These are phyloP conservation scores for Lycopodina hypogea DNA, from an alignment of 37 sponge, comb jelly and placozoan species.

Conservation along the genomic window DNA sequence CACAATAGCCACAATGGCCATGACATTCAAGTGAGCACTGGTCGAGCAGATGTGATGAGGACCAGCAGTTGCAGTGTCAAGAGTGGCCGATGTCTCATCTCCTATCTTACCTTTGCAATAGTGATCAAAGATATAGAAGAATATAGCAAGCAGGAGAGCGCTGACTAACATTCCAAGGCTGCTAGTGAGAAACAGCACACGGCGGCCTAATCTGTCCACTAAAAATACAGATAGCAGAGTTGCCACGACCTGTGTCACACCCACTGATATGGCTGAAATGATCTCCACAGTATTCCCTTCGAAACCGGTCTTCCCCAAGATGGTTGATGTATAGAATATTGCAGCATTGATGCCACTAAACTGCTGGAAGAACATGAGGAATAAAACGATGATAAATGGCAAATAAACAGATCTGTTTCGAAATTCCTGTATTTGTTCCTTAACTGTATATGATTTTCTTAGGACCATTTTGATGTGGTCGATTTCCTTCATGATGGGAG, in stretches of 20 bases:
- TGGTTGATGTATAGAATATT: slow-evolving; percentile 49
- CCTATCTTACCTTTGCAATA: background rate
- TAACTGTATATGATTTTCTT: background rate
- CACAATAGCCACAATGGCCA: slow-evolving; percentile 45
- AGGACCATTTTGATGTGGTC: slow-evolving; percentile 19
- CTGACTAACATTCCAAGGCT: slow-evolving; percentile 43
- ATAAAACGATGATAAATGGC: slow-evolving; percentile 34
- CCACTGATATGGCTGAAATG: slow-evolving; percentile 39
- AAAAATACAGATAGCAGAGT: slow-evolving; percentile 59
- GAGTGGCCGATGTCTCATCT: background rate
- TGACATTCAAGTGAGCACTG: background rate
- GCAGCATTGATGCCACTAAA: slow-evolving; percentile 79
- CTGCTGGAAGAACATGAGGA: slow-evolving; percentile 77
- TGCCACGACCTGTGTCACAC: slow-evolving; percentile 37
- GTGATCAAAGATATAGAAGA: slow-evolving; percentile 22
- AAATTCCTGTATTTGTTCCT: slow-evolving; percentile 27
- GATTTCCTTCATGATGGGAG: slow-evolving; percentile 39
- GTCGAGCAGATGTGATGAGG: background rate
- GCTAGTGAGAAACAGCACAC: slow-evolving; percentile 47
- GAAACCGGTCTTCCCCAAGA: slow-evolving; percentile 33
- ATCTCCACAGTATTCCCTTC: background rate
- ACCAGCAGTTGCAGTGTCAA: background rate
- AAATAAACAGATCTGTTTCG: slow-evolving; percentile 17
- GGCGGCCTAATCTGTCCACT: slow-evolving; percentile 69
- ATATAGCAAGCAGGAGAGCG: slow-evolving; percentile 32